Evolutionary conservation across 23 tunicate species (phyloP), one percentile per base, ranked within the genome.

Genomic region (Diplosoma virens): DNA sequence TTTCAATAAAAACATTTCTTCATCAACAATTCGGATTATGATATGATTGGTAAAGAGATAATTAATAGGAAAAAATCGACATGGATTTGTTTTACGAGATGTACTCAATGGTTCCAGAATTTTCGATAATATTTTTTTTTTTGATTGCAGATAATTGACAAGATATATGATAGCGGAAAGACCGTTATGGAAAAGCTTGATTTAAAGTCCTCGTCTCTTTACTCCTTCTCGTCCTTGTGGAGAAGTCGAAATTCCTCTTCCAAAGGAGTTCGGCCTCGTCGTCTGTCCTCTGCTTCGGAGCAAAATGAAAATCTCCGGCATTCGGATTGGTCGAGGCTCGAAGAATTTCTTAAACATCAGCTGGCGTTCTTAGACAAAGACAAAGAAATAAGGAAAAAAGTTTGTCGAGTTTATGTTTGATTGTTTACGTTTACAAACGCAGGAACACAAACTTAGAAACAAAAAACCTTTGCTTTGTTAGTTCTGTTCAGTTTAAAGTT

Each of bases 281-380:
- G 77, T 14, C 0, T 68, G 55, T 67, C 77, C 0, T 67, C 84
- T 33, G 30, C 83, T 27, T 64, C 83, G 4, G 92, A 86, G 37
- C 68, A 65, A 28, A 46, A 63, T 26, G 63, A 30, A 30, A 78
- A 78, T 47, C 34, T 83, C n/a, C 37, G 87, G 0, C 80, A 75
- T 17, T 71, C 86, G 30, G 96, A 89, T 71, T 89, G 96, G 96
- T 86, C 87, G 58, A 77, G 77, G 27, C 59, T 89, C 35, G 96
- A 89, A 34, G 96, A 89, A 53, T 89, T 89, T 71, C 55, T 89
- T 37, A 66, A 82, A 25, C 64, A 89, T 27, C 96, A 89, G 45
- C 73, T 89, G 24, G 88, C 87, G 16, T 89, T 82, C 32, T 66
- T 89, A 9, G 88, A 89, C 26, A 77, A 78, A 69, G 96, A 89